A percentile compares a stretch with the other conserved stretches of the same genome.
These are phyloP conservation scores for Drosophila mayaguana DNA, from an alignment of 2,888 invertebrate genomes.

Conservation along the genomic window DNA sequence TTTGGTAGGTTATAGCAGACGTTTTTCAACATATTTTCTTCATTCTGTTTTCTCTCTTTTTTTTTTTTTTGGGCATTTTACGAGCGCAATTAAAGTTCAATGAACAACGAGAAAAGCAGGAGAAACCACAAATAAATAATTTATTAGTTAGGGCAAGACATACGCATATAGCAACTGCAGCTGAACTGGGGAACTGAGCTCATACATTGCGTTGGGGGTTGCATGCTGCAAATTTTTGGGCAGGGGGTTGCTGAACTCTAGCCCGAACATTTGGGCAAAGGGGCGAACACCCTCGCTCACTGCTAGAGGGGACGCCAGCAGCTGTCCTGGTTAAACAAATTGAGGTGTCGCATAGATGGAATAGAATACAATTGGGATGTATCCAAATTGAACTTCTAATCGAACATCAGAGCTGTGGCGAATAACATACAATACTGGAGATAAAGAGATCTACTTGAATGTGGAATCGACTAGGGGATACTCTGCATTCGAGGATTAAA, in stretches of 20 bases:
- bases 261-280: neutral
- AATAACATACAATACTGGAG: neutral
- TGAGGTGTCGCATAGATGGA: constrained; percentile 1
- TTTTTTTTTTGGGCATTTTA: constrained; percentile 45
- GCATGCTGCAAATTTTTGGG: constrained; percentile 22
- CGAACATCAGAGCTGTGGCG: neutral
- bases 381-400: neutral
- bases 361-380: neutral
- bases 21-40: constrained; percentile 11
- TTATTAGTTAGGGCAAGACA: constrained; percentile 25
- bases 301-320: neutral
- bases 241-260: constrained; percentile 45
- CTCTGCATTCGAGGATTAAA: too few relatives aligned
- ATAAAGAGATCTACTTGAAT: neutral
- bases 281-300: neutral
- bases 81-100: constrained; percentile 68
- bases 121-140: constrained; percentile 56
- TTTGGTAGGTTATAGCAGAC: constrained; percentile 24
- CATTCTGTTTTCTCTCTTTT: neutral
- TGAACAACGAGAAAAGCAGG: constrained; percentile 41
- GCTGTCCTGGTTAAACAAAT: constrained; percentile 28
- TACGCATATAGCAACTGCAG: neutral
- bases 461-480: too few relatives aligned
- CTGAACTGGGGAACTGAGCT: neutral
- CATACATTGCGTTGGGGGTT: constrained; percentile 18